phyloP scores from a whole-genome alignment of 2,888 invertebrate species.

The Cylindroiulus punctatus region DNA sequence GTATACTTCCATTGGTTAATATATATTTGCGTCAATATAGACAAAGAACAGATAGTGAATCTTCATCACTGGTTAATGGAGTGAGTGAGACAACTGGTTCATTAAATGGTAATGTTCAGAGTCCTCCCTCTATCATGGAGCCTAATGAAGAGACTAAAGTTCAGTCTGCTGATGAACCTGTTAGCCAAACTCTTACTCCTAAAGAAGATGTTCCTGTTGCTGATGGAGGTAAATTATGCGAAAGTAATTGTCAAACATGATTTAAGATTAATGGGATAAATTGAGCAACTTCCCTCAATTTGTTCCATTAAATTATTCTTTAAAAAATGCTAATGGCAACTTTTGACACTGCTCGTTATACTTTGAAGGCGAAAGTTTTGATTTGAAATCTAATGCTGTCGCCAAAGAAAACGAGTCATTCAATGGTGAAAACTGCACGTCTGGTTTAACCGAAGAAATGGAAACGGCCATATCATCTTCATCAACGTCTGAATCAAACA shows the following conservation, averaged over 20 bases:
- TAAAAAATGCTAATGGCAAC: not conserved
- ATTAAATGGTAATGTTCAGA: not conserved
- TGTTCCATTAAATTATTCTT: too few species aligned
- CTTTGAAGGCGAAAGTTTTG: constrained; percentile 2
- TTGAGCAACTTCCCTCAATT: not conserved
- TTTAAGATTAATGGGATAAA: too few species aligned
- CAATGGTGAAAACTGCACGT: not conserved
- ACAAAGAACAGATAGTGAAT: constrained; percentile 36
- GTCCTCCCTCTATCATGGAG: not conserved
- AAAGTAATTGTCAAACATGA: not conserved
- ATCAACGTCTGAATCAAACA: constrained; percentile 20
- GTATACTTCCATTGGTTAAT: not conserved
- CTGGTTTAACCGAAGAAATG: constrained; percentile 3
- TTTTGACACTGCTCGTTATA: not conserved
- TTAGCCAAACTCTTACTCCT: not conserved
- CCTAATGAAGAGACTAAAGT: constrained; percentile 36
- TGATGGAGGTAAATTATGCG: not conserved
- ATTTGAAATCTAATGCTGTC: constrained; percentile 12
- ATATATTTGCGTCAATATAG: not conserved
- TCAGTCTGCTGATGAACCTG: not conserved
- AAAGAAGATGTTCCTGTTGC: not conserved
- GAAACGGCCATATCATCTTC: constrained; percentile 39
- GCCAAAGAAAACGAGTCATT: not conserved
- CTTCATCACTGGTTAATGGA: constrained; percentile 46
- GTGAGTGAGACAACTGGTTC: constrained; percentile 48